Evolutionary conservation across 2,888 invertebrate species (phyloP).

Genomic region (Phaonia tiefii): DNA sequence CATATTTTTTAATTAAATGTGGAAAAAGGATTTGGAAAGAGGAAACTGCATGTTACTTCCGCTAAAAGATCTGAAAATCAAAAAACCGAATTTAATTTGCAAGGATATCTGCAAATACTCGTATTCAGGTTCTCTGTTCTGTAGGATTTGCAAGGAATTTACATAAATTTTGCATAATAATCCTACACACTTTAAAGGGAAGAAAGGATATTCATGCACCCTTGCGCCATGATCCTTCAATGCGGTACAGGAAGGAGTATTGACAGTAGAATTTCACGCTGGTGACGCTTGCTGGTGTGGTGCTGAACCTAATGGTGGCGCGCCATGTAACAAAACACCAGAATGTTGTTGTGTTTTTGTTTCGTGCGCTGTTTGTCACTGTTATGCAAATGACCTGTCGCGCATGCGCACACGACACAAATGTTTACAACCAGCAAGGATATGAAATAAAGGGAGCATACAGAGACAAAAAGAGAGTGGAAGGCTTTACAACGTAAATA

Average conservation of each 20-base stretch:
- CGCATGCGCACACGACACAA: slow-evolving; percentile 66
- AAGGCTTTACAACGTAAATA: slow-evolving; percentile 56
- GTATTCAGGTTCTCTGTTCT: slow-evolving; percentile 19
- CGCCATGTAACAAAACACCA: slow-evolving; percentile 48
- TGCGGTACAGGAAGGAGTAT: neutral
- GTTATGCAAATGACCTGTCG: slow-evolving; percentile 79
- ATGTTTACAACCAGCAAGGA: slow-evolving; percentile 35
- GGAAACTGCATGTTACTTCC: slow-evolving; percentile 65
- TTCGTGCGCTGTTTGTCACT: slow-evolving; percentile 65
- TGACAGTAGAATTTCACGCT: slow-evolving; percentile 3
- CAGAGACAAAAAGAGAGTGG: slow-evolving; percentile 44
- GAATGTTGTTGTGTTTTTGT: slow-evolving; percentile 7
- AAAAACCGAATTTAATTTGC: neutral
- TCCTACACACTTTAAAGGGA: slow-evolving; percentile 5
- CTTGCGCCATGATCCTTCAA: neutral
- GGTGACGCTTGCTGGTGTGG: slow-evolving; percentile 55
- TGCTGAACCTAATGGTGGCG: too few relatives aligned
- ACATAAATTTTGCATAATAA: slow-evolving; percentile 75
- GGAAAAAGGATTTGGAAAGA: slow-evolving; percentile 21
- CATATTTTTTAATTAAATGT: slow-evolving; percentile 67
- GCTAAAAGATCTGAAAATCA: neutral
- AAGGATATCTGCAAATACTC: slow-evolving; percentile 43
- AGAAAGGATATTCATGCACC: too few relatives aligned
- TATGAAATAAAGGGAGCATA: neutral
- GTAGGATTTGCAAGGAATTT: slow-evolving; percentile 64